Evolutionary conservation across 2,797 vertebrate genomes (phyloP).

Genomic region (Oryzias sinensis): DNA sequence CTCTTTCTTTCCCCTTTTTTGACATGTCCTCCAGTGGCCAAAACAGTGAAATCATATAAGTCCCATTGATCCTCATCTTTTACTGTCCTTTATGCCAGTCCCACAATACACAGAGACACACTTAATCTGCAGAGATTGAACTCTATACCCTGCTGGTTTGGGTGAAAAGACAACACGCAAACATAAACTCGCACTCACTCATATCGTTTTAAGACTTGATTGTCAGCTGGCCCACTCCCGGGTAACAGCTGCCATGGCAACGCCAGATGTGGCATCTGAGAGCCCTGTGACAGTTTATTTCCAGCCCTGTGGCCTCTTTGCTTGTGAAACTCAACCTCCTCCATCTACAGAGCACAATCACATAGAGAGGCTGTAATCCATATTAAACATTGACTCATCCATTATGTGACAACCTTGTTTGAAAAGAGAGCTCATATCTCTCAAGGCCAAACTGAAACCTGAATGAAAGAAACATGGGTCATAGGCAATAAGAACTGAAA

Average conservation of each 20-base stretch:
- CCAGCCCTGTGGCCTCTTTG: conserved; percentile 25
- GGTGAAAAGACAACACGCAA: conserved; percentile 47
- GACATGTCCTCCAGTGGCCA: conserved; percentile 38
- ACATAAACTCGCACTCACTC: conserved; percentile 29
- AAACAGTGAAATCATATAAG: conserved; percentile 53
- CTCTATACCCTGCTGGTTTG: conserved; percentile 56
- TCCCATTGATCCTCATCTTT: conserved; percentile 51
- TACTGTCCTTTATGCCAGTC: conserved; percentile 49
- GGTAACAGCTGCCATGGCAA: conserved; percentile 67
- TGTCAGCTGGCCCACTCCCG: conserved; percentile 66
- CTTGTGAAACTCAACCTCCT: conserved; percentile 17
- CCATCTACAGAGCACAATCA: conserved; percentile 12
- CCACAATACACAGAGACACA: conserved; percentile 60
- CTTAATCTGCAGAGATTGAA: conserved; percentile 71
- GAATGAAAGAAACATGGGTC: not conserved
- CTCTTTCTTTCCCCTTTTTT: conserved; percentile 18
- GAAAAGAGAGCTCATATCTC: conserved; percentile 11
- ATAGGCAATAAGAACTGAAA: not conserved
- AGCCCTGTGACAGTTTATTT: conserved; percentile 42
- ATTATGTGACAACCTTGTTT: conserved; percentile 14
- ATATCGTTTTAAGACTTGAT: conserved; percentile 56
- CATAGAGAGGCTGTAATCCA: conserved; percentile 28
- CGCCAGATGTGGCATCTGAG: conserved; percentile 64
- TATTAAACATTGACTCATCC: conserved; percentile 27
- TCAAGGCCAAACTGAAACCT: conserved; percentile 9